These are phyloP conservation scores for Gymnoscopelus braueri DNA, from an alignment of 2,797 vertebrate species.

Conservation along the genomic window DNA sequence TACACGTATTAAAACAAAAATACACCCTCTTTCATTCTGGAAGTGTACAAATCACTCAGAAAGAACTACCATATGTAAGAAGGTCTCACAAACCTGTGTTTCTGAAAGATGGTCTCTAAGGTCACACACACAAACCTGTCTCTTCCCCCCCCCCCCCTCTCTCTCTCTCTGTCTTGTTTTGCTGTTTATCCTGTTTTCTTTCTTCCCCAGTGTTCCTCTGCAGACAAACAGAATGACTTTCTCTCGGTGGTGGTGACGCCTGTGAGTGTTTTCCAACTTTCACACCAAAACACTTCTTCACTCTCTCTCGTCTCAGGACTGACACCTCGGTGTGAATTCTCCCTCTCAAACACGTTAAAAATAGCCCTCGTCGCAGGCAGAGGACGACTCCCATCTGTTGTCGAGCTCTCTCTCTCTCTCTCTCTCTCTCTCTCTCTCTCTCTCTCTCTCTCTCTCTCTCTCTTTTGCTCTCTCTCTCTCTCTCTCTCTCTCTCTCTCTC, in stretches of 20 bases:
- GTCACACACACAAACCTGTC: no score
- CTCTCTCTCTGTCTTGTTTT: no score
- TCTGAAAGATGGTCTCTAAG: no score
- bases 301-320: conserved; percentile 43
- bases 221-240: no score
- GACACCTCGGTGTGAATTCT: conserved; percentile 65
- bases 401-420: conserved; percentile 20
- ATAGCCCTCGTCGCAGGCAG: conserved; percentile 66
- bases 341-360: conserved; percentile 69
- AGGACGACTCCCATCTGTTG: conserved; percentile 74
- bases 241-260: conserved; percentile 1
- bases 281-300: conserved; percentile 55
- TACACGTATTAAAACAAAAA: no score
- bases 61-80: no score
- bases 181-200: no score
- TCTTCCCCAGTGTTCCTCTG: no score
- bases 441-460: background rate
- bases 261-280: conserved; percentile 57
- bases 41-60: no score
- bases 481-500: background rate
- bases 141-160: no score
- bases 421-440: conserved; percentile 1
- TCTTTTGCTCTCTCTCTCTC: background rate
- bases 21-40: no score
- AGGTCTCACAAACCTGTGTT: no score